These are phyloP conservation scores for Alligator sinensis DNA, from an alignment of 2,113 vertebrate genomes.

Conservation along the genomic window DNA sequence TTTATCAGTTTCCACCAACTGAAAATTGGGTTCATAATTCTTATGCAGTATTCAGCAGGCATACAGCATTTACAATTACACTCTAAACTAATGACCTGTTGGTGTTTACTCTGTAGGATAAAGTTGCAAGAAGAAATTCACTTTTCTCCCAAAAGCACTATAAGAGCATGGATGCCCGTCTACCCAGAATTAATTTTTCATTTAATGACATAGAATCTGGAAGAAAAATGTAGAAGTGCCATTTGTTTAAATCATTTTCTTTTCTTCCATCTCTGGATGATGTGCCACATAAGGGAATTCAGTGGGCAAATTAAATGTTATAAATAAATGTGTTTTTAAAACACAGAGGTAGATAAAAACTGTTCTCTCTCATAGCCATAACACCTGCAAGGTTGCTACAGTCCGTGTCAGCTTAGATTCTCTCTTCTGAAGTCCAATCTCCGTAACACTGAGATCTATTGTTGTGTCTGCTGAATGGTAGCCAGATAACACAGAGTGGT, in stretches of 20 bases:
- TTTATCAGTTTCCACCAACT: too few species aligned
- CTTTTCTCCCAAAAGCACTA: background rate
- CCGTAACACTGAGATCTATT: fast-evolving
- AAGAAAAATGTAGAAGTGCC: fast-evolving
- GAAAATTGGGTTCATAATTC: too few species aligned
- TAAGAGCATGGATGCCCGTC: fast-evolving
- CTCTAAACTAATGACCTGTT: too few species aligned
- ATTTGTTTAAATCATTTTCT: background rate
- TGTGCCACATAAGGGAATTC: background rate
- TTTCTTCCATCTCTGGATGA: fast-evolving
- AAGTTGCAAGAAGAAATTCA: background rate
- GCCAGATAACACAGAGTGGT: fast-evolving
- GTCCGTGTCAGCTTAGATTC: fast-evolving
- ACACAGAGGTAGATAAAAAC: background rate
- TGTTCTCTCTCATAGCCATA: background rate
- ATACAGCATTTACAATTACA: too few species aligned
- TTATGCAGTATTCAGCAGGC: too few species aligned
- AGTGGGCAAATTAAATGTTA: too few species aligned
- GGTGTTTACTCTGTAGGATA: too few species aligned
- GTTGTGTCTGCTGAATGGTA: fast-evolving
- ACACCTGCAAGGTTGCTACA: background rate
- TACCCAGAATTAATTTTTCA: too few species aligned
- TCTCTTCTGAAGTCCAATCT: background rate
- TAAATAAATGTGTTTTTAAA: fast-evolving
- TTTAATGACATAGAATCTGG: fast-evolving